These are phyloP conservation scores for Pristionchus exspectatus DNA, from an alignment of 2,888 invertebrate genomes.

Conservation along the genomic window DNA sequence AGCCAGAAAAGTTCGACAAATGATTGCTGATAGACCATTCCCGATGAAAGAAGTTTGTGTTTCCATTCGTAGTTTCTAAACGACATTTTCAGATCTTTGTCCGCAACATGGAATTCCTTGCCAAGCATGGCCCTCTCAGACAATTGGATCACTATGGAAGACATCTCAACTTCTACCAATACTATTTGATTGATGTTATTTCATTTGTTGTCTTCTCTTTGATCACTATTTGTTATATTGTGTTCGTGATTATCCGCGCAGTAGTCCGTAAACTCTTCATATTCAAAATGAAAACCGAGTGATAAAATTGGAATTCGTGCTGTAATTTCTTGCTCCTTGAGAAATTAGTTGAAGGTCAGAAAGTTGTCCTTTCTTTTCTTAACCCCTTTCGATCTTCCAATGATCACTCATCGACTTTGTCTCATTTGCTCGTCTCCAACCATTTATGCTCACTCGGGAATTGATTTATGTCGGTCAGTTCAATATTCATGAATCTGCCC, in stretches of 20 bases:
- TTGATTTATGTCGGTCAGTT: background rate
- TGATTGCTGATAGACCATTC: constrained; percentile 30
- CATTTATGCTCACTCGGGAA: background rate
- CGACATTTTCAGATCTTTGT: constrained; percentile 21
- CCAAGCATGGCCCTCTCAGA: constrained; percentile 25
- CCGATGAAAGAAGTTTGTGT: background rate
- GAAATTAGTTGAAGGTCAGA: too few species aligned
- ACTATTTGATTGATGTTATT: constrained; percentile 50
- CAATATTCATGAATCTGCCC: background rate
- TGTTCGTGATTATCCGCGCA: background rate
- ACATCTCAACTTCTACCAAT: constrained; percentile 49
- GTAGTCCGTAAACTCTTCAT: background rate
- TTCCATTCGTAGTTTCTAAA: background rate
- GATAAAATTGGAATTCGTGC: too few species aligned
- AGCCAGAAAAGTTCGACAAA: background rate
- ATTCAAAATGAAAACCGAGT: background rate
- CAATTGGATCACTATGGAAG: constrained; percentile 48
- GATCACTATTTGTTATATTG: background rate
- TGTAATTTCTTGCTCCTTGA: too few species aligned
- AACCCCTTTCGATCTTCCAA: background rate
- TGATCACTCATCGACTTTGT: background rate
- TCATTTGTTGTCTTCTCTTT: background rate
- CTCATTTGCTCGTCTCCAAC: background rate
- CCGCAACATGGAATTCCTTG: constrained; percentile 51
- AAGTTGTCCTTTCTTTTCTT: too few species aligned